Conservation (phyloP, 2,797 vertebrate species). For the Scarus forsteni region DNA sequence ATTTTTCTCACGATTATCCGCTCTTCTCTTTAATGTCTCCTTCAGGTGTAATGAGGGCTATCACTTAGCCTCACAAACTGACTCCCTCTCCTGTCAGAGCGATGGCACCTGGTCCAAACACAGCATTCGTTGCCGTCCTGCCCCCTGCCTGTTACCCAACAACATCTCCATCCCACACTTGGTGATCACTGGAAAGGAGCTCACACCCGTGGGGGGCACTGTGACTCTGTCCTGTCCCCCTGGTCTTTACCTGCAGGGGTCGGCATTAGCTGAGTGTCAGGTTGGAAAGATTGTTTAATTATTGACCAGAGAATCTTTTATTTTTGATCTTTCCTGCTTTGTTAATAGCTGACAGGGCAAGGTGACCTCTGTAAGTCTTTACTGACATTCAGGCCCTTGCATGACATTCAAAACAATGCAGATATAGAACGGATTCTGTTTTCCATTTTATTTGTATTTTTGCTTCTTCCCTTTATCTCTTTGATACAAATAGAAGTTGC, state of each 20-base stretch:
- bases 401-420: neutral
- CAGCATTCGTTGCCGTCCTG: conserved; percentile 86
- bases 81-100: conserved; percentile 87
- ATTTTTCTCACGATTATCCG: neutral
- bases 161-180: conserved; percentile 80
- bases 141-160: conserved; percentile 85
- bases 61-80: conserved; percentile 76
- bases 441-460: neutral
- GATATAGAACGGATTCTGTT: neutral
- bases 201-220: conserved; percentile 86
- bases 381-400: neutral
- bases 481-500: neutral
- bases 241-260: conserved; percentile 89
- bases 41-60: conserved; percentile 93
- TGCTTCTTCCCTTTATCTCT: neutral
- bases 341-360: neutral
- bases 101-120: conserved; percentile 92
- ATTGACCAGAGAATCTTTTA: neutral
- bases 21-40: neutral
- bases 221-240: conserved; percentile 87
- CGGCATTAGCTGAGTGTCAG: conserved; percentile 87
- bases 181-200: conserved; percentile 81
- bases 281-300: conserved; percentile 69
- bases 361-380: neutral
- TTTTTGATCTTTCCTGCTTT: neutral